A percentile compares a stretch with the other conserved stretches of the same genome.
Conservation (phyloP, 1,140 invertebrate species). For the Lepidurus apus region DNA sequence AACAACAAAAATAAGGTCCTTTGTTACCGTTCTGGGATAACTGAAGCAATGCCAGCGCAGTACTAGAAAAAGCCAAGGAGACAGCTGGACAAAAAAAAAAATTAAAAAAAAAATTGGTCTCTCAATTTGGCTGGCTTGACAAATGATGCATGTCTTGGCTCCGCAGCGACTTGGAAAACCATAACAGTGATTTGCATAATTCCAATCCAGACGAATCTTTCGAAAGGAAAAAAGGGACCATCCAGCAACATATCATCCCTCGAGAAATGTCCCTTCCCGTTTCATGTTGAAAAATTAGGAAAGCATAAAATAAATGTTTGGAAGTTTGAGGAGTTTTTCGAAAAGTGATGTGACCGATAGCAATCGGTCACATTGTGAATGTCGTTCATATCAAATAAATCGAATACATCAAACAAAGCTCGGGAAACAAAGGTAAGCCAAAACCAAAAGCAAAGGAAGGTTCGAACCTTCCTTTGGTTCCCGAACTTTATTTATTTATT, state of each 20-base stretch:
- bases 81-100: not conserved
- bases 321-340: too few species aligned
- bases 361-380: too few species aligned
- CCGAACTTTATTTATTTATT: too few species aligned
- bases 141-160: conserved; percentile 21
- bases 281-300: not conserved
- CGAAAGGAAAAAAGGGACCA: not conserved
- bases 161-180: conserved; percentile 20
- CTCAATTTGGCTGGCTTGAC: conserved; percentile 21
- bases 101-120: not conserved
- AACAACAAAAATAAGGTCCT: not conserved
- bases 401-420: too few species aligned
- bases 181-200: conserved; percentile 20
- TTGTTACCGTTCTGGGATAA: not conserved
- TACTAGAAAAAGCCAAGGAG: not conserved
- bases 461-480: too few species aligned
- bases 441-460: too few species aligned
- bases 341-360: too few species aligned
- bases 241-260: not conserved
- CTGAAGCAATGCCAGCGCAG: not conserved
- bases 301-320: too few species aligned
- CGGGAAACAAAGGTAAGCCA: too few species aligned
- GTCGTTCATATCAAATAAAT: too few species aligned
- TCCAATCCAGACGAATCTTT: not conserved
- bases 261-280: not conserved